Base-by-base conservation (phyloP, 2,888 invertebrate genomes). In the Eulithis testata region DNA sequence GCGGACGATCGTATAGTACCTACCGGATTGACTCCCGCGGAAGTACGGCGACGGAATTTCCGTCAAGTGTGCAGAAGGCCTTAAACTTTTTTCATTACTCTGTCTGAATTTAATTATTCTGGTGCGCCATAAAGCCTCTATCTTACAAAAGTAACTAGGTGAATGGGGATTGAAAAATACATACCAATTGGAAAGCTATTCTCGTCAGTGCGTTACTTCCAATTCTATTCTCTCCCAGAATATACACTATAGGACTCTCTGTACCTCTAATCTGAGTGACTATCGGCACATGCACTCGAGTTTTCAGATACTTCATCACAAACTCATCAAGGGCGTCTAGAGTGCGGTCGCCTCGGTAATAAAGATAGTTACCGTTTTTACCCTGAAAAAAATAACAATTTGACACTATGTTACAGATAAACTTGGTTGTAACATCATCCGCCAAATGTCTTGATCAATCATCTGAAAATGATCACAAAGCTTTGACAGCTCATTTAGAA, bases 131-230 rank as follows among this genome's bases (percentile, higher is more conserved):
- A 31, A 31, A 31, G 3, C 31, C 31, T 31, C 31, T 31, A 31
- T 31, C 31, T 31, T 31, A 31, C 5, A 31, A 31, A 31, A 31
- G 31, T 31, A 31, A 37, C 37, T 7, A 37, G 37, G 8, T 7
- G 3, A 12, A n/a, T 11, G 7, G 7, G 40, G n/a, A 27, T 11
- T 11, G 21, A 44, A n/a, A 53, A 12, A 60, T 50, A 45, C 94
- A 93, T 88, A 97, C 97, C 93, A 98, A 93, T 86, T 95, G 95
- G 58, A 95, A 95, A 55, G 96, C 95, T 44, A 97, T 89, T 86
- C 97, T 96, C 3, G 94, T 89, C 47, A 94, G 86, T 2, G 94
- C 94, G 73, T 94, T 91, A 11, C 86, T 85, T 54, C 94, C 94
- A 11, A 95, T 87, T 76, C 95, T 95, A 74, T 92, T 90, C 65